These are phyloP conservation scores for Heteromurus nitidus DNA, from an alignment of 2,888 invertebrate genomes.

Conservation along the genomic window DNA sequence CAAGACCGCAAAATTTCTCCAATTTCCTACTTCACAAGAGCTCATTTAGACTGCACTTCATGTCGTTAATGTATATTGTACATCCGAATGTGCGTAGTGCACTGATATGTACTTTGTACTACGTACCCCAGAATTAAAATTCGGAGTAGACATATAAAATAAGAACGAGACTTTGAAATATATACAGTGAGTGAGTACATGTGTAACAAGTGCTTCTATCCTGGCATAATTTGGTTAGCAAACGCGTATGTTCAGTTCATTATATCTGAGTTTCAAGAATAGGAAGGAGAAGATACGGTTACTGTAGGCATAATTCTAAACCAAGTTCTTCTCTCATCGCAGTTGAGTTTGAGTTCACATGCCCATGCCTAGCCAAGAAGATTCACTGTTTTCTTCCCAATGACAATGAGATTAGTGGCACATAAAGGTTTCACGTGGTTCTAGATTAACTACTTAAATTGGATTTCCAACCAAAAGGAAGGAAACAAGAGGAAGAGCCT, in stretches of 20 bases:
- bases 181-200: no score
- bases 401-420: constrained; percentile 64
- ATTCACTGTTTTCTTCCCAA: constrained; percentile 41
- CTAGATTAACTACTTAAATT: constrained; percentile 64
- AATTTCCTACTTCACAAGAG: constrained; percentile 23
- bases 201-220: not conserved
- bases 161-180: no score
- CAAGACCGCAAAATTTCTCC: constrained; percentile 46
- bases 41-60: constrained; percentile 3
- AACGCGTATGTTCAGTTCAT: not conserved
- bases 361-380: no score
- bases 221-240: constrained; percentile 2
- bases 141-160: no score
- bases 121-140: no score
- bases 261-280: no score
- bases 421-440: constrained; percentile 62
- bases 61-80: not conserved
- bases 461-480: constrained; percentile 56
- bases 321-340: no score
- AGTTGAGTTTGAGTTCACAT: no score
- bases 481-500: constrained; percentile 15
- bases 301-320: no score
- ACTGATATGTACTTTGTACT: no score
- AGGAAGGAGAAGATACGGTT: no score
- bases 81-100: not conserved